Base-by-base conservation (phyloP, 2,797 vertebrate species). In the Thaleichthys pacificus region DNA sequence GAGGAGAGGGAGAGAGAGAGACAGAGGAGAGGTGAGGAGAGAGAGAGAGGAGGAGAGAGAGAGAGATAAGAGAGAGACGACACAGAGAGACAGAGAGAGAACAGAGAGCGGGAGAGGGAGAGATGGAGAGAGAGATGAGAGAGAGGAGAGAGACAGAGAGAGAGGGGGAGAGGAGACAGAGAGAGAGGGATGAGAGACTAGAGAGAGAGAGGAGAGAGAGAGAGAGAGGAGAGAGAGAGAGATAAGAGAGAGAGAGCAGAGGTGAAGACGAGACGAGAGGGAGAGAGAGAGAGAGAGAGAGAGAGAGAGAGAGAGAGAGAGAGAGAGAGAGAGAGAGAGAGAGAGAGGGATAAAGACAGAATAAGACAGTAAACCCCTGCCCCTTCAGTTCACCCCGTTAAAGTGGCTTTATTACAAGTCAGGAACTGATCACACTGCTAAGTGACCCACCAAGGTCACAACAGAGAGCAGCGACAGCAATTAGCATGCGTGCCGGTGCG, bases 321-420 rank as follows among this genome's bases (percentile, higher is more conserved):
- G 38, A 1, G 0, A 14, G 0, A 42, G 1, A 42, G 38, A 11
- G 8, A 42, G 8, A 42, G 0, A 42, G 47, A 61, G 69, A 76
- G 61, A 21, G 74, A 77, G 19, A 56, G 56, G 70, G 62, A n/a
- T 22, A 15, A 12, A 62, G 69, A 22, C 38, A 60, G 69, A 28
- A 47, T 32, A 32, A 21, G 51, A 0, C 15, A n/a, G 38, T 21
- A 12, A 42, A 42, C 38, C 92, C 91, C 91, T 91, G 93, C 51
- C 51, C 51, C 51, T 12, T 17, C 51, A 4, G 6, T 17, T 54
- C 51, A 54, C 51, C 51, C 51, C 19, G 51, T n/a, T 54, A 94
- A 94, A 93, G 91, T 95, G 95, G 96, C 95, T 96, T 96, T 96
- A 97, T 97, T 97, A 95, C 95, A 95, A 97, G 95, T 98, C 95